Conservation (phyloP, 2,888 invertebrate genomes). For the Caenorhabditis becei region DNA sequence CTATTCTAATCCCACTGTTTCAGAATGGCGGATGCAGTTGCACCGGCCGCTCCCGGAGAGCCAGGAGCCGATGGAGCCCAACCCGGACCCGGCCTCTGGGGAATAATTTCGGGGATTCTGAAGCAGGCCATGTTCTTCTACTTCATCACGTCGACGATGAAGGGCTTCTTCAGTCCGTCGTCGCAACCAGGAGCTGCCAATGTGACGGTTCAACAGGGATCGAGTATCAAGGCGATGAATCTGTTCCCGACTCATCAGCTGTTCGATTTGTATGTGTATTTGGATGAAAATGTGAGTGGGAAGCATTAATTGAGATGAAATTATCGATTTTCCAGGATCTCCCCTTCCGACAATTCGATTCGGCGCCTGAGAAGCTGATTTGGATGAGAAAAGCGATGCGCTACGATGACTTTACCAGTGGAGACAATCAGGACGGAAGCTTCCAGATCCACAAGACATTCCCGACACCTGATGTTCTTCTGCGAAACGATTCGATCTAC, state of each 20-base stretch:
- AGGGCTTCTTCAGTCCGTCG: slow-evolving; percentile 46
- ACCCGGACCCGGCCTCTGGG: slow-evolving; percentile 19
- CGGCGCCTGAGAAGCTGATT: slow-evolving; percentile 81
- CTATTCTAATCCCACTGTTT: neutral
- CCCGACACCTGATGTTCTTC: slow-evolving; percentile 76
- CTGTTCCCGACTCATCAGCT: slow-evolving; percentile 77
- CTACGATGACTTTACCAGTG: slow-evolving; percentile 83
- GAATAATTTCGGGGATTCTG: slow-evolving; percentile 28
- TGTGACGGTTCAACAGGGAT: slow-evolving; percentile 36
- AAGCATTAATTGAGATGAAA: neutral
- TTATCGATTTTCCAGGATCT: slow-evolving; percentile 50
- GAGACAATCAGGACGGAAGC: slow-evolving; percentile 82
- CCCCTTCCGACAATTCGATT: slow-evolving; percentile 75
- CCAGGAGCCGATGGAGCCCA: neutral
- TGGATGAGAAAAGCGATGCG: slow-evolving; percentile 82
- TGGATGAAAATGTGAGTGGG: slow-evolving; percentile 80
- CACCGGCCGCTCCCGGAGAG: slow-evolving; percentile 5
- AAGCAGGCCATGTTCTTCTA: slow-evolving; percentile 67
- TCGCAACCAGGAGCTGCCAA: slow-evolving; percentile 73
- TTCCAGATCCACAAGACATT: slow-evolving; percentile 81
- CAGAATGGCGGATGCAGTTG: slow-evolving; percentile 49
- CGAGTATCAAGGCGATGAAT: slow-evolving; percentile 13
- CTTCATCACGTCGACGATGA: slow-evolving; percentile 81
- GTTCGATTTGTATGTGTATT: slow-evolving; percentile 83
- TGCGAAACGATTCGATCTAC: slow-evolving; percentile 94